phyloP scores from a whole-genome alignment of 2,797 vertebrate species.

The Sylvilagus floridanus region DNA sequence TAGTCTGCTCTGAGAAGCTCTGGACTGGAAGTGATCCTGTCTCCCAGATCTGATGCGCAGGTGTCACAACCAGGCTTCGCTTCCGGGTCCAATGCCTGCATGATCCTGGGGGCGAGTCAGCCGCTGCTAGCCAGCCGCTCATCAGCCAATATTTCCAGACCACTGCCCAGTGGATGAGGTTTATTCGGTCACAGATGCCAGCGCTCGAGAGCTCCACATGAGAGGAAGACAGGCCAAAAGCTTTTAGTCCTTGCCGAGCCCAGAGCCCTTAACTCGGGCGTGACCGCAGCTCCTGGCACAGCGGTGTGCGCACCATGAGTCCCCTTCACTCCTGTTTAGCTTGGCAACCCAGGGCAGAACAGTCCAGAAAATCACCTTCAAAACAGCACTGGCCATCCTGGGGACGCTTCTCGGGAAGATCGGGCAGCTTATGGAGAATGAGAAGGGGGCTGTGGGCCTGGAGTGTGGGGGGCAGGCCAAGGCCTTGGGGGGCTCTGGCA shows the following conservation, averaged over 20 bases:
- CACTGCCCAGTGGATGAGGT: conserved; percentile 49
- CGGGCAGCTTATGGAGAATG: background rate
- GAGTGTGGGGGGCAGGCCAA: background rate
- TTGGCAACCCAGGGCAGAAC: background rate
- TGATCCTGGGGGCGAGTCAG: background rate
- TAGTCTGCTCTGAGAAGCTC: background rate
- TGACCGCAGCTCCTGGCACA: fast-evolving
- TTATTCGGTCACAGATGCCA: conserved; percentile 31
- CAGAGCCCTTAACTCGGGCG: background rate
- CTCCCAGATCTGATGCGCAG: background rate
- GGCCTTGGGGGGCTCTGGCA: fast-evolving
- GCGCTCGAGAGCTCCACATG: background rate
- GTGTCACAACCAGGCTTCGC: background rate
- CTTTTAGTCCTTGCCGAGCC: background rate
- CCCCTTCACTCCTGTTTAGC: background rate
- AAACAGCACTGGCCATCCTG: background rate
- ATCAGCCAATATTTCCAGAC: conserved; percentile 48
- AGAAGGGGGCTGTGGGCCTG: background rate
- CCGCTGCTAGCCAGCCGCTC: background rate
- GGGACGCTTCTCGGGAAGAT: background rate
- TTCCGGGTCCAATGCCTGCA: background rate
- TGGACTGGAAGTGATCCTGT: background rate
- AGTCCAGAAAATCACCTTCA: background rate
- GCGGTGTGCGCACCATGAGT: fast-evolving
- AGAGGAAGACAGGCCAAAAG: conserved; percentile 29